phyloP scores from a whole-genome alignment of 2,888 invertebrate genomes.

The Epistrophella euchroma region DNA sequence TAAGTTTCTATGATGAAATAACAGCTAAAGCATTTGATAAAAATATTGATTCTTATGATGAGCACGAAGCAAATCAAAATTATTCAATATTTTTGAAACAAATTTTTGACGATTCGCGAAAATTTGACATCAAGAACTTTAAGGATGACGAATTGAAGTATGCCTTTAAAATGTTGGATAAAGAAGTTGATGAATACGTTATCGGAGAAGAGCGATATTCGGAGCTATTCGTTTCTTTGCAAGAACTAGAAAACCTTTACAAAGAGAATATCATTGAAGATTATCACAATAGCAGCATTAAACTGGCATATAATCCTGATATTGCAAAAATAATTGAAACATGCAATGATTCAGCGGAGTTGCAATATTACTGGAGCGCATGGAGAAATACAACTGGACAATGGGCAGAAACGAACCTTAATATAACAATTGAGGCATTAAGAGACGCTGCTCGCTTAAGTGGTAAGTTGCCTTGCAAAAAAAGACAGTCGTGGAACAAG shows the following conservation, averaged over 20 bases:
- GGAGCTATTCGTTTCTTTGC: background rate
- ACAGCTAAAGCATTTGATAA: background rate
- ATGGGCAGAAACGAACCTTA: slow-evolving; percentile 76
- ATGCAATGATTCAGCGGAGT: slow-evolving; percentile 50
- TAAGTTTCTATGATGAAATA: background rate
- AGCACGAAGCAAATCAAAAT: background rate
- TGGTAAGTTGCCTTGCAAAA: background rate
- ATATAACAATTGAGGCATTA: background rate
- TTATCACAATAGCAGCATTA: background rate
- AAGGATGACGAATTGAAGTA: too few relatives aligned
- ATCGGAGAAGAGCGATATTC: background rate
- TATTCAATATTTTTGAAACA: background rate
- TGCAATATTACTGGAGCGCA: slow-evolving; percentile 59
- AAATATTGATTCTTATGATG: background rate
- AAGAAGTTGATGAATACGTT: background rate
- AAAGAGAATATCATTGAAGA: background rate
- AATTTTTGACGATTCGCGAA: background rate
- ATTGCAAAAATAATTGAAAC: slow-evolving; percentile 31
- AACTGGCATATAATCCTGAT: slow-evolving; percentile 13
- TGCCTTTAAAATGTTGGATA: background rate
- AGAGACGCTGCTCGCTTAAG: background rate
- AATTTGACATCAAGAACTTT: too few relatives aligned
- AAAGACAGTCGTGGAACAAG: too few relatives aligned
- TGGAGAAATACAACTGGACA: slow-evolving; percentile 74
- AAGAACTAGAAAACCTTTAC: background rate